Evolutionary conservation across 2,797 vertebrate species (phyloP).

Genomic region (Stomatorhinus walkeri): DNA sequence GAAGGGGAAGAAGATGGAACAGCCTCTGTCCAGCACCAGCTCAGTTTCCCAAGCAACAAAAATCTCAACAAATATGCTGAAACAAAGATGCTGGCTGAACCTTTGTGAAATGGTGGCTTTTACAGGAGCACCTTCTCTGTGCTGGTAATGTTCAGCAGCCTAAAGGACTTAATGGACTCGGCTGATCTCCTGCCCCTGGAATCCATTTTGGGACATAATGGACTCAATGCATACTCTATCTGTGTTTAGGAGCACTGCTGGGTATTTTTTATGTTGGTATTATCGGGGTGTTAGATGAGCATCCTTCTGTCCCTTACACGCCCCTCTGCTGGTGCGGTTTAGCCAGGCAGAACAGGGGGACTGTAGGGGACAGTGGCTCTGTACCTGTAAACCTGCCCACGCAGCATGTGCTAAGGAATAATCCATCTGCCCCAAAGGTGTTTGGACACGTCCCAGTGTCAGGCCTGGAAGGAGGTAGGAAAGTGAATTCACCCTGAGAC

Average conservation of each 20-base stretch:
- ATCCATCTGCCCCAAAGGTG: conserved; percentile 4
- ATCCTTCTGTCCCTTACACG: neutral
- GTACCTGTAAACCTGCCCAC: neutral
- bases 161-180: neutral
- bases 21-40: neutral
- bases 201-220: neutral
- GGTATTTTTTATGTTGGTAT: neutral
- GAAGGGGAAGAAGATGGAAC: neutral
- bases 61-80: neutral
- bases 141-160: neutral
- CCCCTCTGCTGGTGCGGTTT: neutral
- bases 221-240: neutral
- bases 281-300: neutral
- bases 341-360: neutral
- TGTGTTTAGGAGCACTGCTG: neutral
- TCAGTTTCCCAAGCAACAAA: neutral
- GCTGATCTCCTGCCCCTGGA: neutral
- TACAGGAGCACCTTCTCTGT: neutral
- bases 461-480: neutral
- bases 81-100: neutral
- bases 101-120: neutral
- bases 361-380: neutral
- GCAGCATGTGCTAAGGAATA: neutral
- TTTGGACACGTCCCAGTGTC: neutral
- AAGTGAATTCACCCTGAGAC: neutral